A percentile compares a stretch with the other conserved stretches of the same genome.
phyloP scores from a whole-genome alignment of 2,888 invertebrate genomes.

The Phragmatobia fuliginosa region DNA sequence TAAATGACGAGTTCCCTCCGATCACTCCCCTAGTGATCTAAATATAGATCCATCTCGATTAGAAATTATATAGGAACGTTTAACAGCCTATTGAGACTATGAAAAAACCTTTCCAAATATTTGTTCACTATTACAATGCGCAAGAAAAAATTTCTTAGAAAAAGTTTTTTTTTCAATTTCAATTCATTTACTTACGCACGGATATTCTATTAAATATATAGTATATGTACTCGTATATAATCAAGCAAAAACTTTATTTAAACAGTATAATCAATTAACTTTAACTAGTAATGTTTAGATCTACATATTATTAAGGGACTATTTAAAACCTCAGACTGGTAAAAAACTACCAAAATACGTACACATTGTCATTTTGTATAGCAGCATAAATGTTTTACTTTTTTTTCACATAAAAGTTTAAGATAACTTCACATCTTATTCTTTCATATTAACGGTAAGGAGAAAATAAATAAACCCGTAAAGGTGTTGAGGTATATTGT shows the following conservation, averaged over 20 bases:
- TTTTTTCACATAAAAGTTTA: not conserved
- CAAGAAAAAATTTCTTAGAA: too few relatives aligned
- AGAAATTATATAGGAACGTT: slow-evolving; percentile 54
- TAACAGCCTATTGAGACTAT: slow-evolving; percentile 47
- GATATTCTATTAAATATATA: too few relatives aligned
- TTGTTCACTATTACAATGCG: too few relatives aligned
- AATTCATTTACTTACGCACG: too few relatives aligned
- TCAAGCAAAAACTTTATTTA: too few relatives aligned
- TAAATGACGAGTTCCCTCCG: slow-evolving; percentile 59
- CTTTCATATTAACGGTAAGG: slow-evolving; percentile 1
- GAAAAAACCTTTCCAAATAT: slow-evolving; percentile 1
- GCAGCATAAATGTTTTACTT: not conserved
- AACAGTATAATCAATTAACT: too few relatives aligned
- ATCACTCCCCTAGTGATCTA: slow-evolving; percentile 71
- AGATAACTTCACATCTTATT: slow-evolving; percentile 4
- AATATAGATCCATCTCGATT: slow-evolving; percentile 60
- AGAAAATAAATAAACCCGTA: slow-evolving; percentile 11
- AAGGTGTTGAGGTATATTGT: slow-evolving; percentile 4
- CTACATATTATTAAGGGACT: not conserved
- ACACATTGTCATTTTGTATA: not conserved
- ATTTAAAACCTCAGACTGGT: too few relatives aligned
- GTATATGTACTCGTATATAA: too few relatives aligned
- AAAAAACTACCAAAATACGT: not conserved
- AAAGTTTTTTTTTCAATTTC: too few relatives aligned
- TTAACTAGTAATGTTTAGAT: not conserved